These are phyloP conservation scores for Alouatta palliata DNA, from an alignment of 2,113 vertebrate species.

Conservation along the genomic window DNA sequence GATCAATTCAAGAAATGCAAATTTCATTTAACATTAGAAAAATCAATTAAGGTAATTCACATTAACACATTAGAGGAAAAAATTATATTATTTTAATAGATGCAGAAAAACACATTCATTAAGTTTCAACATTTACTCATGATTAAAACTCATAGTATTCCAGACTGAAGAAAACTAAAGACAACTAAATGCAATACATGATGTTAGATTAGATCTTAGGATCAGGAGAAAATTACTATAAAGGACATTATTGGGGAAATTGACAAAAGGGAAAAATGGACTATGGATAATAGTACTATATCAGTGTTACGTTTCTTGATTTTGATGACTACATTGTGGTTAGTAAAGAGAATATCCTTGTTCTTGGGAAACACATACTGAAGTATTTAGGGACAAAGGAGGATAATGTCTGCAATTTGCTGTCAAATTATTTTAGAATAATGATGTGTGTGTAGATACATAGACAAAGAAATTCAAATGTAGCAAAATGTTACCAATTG, in stretches of 20 bases:
- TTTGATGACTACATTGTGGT: neutral
- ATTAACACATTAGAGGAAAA: neutral
- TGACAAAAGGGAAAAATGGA: neutral
- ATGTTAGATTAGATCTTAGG: neutral
- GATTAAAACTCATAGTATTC: neutral
- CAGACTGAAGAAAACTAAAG: neutral
- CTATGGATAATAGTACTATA: neutral
- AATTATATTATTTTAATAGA: neutral
- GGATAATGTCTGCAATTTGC: neutral
- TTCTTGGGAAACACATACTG: neutral
- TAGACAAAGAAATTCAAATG: too few relatives aligned
- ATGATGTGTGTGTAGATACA: neutral
- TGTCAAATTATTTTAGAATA: neutral
- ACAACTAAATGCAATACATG: neutral
- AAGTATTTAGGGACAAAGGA: neutral
- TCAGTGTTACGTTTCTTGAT: neutral
- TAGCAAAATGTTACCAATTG: neutral
- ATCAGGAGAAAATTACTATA: neutral
- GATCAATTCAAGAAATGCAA: neutral
- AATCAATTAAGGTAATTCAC: neutral
- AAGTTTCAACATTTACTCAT: neutral
- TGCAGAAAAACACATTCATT: neutral
- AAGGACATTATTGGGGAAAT: neutral
- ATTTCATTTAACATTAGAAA: neutral
- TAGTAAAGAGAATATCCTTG: neutral